A percentile compares a stretch with the other conserved stretches of the same genome.
phyloP scores from a whole-genome alignment of 2,113 vertebrate genomes.

The Pardalotus punctatus region DNA sequence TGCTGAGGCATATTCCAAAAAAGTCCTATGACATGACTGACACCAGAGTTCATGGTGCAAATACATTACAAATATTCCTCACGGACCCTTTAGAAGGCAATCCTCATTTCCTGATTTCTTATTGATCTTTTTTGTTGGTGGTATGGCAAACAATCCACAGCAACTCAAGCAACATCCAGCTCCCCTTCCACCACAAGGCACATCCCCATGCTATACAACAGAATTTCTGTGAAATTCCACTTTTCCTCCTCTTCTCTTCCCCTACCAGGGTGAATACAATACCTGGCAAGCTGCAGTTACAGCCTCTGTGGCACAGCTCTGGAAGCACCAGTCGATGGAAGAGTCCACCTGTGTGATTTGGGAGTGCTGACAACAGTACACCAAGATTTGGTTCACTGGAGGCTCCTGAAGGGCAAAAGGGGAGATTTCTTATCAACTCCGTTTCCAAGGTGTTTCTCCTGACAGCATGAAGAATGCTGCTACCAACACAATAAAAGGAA shows the following conservation, averaged over 20 bases:
- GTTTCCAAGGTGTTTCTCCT: neutral
- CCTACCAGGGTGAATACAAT: neutral
- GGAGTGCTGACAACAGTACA: constrained; percentile 70
- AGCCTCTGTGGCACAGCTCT: constrained; percentile 83
- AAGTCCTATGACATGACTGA: accelerated
- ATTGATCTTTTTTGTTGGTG: accelerated
- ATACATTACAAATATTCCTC: neutral
- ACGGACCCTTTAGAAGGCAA: accelerated
- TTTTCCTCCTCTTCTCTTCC: neutral
- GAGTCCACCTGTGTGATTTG: neutral
- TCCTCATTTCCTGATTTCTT: neutral
- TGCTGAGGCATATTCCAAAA: neutral
- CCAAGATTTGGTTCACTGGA: constrained; percentile 69
- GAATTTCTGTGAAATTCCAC: neutral
- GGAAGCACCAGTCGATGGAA: constrained; percentile 71
- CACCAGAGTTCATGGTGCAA: neutral
- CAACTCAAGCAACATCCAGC: neutral
- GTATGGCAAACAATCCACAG: neutral
- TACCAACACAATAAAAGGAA: neutral
- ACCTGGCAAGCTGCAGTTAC: constrained; percentile 86
- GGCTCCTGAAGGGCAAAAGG: constrained; percentile 68
- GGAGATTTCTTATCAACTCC: neutral
- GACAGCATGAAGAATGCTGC: neutral
- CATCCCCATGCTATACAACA: accelerated
- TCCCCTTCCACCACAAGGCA: neutral